Evolutionary conservation across 2,797 vertebrate genomes (phyloP).

Genomic region (Pseudomugil gertrudae): DNA sequence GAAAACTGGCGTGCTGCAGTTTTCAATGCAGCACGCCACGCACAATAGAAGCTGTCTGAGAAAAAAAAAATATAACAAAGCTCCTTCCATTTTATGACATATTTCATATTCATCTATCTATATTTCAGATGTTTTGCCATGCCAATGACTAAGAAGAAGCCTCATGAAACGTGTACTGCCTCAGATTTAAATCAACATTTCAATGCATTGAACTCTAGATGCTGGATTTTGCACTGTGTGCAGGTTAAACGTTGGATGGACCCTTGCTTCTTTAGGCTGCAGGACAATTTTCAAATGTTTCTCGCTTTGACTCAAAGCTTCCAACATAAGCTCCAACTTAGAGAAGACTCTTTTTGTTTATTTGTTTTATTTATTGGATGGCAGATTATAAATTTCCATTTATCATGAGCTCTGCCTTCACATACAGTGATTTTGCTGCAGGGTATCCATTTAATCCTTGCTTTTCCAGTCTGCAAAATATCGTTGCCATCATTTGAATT

Average conservation of each 20-base stretch:
- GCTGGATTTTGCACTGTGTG: background rate
- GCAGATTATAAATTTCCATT: background rate
- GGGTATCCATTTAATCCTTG: background rate
- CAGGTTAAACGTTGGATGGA: background rate
- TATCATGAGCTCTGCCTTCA: background rate
- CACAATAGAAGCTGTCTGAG: background rate
- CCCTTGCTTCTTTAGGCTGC: background rate
- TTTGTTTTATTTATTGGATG: background rate
- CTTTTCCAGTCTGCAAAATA: background rate
- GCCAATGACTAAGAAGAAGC: background rate
- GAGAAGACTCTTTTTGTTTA: background rate
- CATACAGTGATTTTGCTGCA: background rate
- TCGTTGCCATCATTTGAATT: background rate
- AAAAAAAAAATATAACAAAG: background rate
- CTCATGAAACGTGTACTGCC: background rate
- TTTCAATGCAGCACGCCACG: background rate
- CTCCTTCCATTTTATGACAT: background rate
- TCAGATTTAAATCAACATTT: background rate
- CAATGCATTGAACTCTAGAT: background rate
- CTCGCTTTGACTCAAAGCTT: background rate
- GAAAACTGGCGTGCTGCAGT: background rate
- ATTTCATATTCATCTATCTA: background rate
- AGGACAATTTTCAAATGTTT: background rate
- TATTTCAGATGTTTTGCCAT: background rate
- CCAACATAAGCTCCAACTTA: background rate